Evolutionary conservation across 2,797 vertebrate species (phyloP), one percentile per base, ranked within the genome.

Genomic region (Halcyon chelicuti): DNA sequence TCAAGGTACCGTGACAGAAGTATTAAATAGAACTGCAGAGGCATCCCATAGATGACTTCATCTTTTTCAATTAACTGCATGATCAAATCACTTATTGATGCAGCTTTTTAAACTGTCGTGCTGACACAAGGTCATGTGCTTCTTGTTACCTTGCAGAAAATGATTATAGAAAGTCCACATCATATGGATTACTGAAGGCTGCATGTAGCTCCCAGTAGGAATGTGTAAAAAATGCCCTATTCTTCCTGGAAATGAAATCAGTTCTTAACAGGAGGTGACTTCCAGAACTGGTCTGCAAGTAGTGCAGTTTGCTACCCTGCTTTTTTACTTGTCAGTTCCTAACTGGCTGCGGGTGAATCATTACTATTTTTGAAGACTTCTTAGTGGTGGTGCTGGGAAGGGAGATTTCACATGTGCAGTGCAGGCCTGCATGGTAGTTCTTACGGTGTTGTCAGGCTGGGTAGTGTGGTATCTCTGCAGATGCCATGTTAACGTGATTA

Each of bases 161-260:
- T 78, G 42, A n/a, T 46, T 80, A 22, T 15, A 73, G 33, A 72
- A 87, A 76, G 65, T 57, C 73, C 55, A 33, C 0, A 0, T 90
- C 81, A 86, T 79, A 80, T 67, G 83, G 61, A 44, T 93, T 79
- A 55, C 33, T 15, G 52, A 39, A 25, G 47, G 16, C 5, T 70
- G 44, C 70, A 35, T 25, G 25, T 39, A 76, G 76, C 44, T 94
- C 73, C 57, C 67, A 78, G 87, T 79, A 95, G 83, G 74, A 90
- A 46, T 44, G 40, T 72, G 65, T 77, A 55, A 60, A 60, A 60
- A 51, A 47, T 84, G 16, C 46, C 18, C 14, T 72, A 0, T 65
- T 84, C 73, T 96, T 94, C 70, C 87, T 88, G 71, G 62, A 92
- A 86, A 73, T 61, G 40, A 82, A 63, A 70, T 62, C 74, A 51